Evolutionary conservation across 2,888 invertebrate genomes (phyloP).

Genomic region (Heteromurus nitidus): DNA sequence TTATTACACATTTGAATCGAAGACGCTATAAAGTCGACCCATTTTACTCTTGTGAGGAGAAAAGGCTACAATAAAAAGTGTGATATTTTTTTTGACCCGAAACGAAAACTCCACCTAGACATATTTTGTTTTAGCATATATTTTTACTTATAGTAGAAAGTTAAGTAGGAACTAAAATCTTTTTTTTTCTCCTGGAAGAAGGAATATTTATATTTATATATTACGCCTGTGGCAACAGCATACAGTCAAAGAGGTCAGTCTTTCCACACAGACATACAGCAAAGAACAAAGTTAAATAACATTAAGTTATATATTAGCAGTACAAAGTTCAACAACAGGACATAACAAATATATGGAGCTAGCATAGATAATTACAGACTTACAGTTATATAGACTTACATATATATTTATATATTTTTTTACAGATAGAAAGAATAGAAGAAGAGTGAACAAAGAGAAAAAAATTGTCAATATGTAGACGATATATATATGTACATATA

Average conservation of each 20-base stretch:
- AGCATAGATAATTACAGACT: slow-evolving; percentile 18
- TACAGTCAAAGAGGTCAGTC: slow-evolving; percentile 62
- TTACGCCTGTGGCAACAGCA: slow-evolving; percentile 60
- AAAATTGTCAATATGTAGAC: neutral
- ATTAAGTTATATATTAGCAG: slow-evolving; percentile 42
- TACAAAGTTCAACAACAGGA: slow-evolving; percentile 58
- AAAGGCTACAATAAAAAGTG: too few species aligned
- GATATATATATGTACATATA: neutral
- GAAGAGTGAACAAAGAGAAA: slow-evolving; percentile 31
- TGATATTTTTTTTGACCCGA: too few species aligned
- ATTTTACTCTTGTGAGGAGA: too few species aligned
- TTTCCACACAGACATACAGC: slow-evolving; percentile 64
- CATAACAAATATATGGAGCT: slow-evolving; percentile 43
- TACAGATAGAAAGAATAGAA: slow-evolving; percentile 37
- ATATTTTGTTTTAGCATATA: slow-evolving; percentile 29
- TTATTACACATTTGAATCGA: too few species aligned
- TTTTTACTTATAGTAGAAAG: slow-evolving; percentile 2
- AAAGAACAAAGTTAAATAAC: slow-evolving; percentile 57
- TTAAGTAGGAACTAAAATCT: slow-evolving; percentile 3
- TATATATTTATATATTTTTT: slow-evolving; percentile 7
- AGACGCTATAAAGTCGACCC: too few species aligned
- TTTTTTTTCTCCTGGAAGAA: slow-evolving; percentile 35
- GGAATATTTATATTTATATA: too few species aligned
- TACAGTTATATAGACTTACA: slow-evolving; percentile 35
- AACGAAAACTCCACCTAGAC: slow-evolving; percentile 45